Percentiles rank a stretch among this genome's conserved stretches.
phyloP scores from a whole-genome alignment of 1,140 invertebrate genomes.

The Drosophila gunungcola region DNA sequence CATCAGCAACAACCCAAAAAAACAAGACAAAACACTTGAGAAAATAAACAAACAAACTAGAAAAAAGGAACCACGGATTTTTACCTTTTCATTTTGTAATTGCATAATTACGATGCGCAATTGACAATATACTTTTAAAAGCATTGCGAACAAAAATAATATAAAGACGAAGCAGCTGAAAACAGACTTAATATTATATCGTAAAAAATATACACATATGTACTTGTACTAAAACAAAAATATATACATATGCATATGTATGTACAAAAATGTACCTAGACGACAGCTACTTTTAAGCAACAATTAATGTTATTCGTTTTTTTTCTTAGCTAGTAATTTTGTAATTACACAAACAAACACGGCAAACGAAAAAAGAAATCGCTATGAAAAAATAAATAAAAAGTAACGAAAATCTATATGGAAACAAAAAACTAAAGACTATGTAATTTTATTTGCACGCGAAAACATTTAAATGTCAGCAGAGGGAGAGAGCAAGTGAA shows the following conservation, averaged over 20 bases:
- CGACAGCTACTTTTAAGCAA: slow-evolving; percentile 38
- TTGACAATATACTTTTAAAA: slow-evolving; percentile 44
- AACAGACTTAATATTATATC: slow-evolving; percentile 44
- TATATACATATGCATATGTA: too few species aligned
- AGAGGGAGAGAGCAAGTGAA: neutral
- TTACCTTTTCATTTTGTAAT: slow-evolving; percentile 35
- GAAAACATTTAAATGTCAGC: slow-evolving; percentile 38
- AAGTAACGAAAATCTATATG: slow-evolving; percentile 17
- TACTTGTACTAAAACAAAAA: slow-evolving; percentile 18
- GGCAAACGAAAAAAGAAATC: slow-evolving; percentile 13
- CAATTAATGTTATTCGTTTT: slow-evolving; percentile 11
- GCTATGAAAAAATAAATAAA: slow-evolving; percentile 23
- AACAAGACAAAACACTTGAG: slow-evolving; percentile 26
- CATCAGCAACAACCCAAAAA: slow-evolving; percentile 23
- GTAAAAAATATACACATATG: slow-evolving; percentile 29
- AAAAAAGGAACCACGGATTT: slow-evolving; percentile 30
- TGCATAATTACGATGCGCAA: slow-evolving; percentile 34
- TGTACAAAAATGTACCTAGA: slow-evolving; percentile 31
- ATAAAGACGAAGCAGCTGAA: slow-evolving; percentile 38
- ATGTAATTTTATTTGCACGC: slow-evolving; percentile 41
- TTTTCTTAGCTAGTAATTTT: slow-evolving; percentile 42
- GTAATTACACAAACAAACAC: slow-evolving; percentile 42
- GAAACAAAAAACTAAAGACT: slow-evolving; percentile 15
- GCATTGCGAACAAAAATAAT: slow-evolving; percentile 32
- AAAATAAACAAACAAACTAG: slow-evolving; percentile 12